phyloP scores from a whole-genome alignment of 64 coral and sea anemone species.

The Orbicella faveolata region DNA sequence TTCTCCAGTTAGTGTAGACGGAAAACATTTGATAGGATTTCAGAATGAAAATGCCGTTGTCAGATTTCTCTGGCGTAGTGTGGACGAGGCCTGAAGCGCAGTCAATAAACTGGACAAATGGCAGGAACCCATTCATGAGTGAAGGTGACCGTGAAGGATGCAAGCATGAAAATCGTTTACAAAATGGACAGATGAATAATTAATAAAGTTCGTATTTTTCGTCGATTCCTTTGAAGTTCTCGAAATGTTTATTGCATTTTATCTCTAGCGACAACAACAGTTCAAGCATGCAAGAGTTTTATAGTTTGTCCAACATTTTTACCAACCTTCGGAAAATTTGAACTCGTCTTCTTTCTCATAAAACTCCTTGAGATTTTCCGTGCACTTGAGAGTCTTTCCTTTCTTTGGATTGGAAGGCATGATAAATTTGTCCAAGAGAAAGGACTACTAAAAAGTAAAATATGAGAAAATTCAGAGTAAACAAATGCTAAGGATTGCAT shows the following conservation, averaged over 20 bases:
- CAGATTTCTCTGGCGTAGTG: too few relatives aligned
- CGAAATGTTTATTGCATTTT: too few relatives aligned
- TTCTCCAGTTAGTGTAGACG: too few relatives aligned
- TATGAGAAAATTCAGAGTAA: neutral
- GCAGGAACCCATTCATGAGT: neutral
- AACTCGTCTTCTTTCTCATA: conserved; percentile 48
- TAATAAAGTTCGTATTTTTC: too few relatives aligned
- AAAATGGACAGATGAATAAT: neutral
- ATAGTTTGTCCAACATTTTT: neutral
- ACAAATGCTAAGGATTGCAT: neutral
- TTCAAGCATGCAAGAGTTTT: neutral
- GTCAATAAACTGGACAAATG: too few relatives aligned
- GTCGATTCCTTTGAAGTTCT: too few relatives aligned
- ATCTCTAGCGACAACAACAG: too few relatives aligned
- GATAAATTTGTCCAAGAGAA: neutral
- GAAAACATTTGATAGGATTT: too few relatives aligned
- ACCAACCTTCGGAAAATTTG: conserved; percentile 35
- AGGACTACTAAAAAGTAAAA: neutral
- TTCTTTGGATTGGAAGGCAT: conserved; percentile 39
- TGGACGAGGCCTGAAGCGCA: too few relatives aligned
- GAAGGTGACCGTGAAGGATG: too few relatives aligned
- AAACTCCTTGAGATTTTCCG: conserved; percentile 37
- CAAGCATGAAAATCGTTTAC: neutral
- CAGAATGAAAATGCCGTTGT: too few relatives aligned
- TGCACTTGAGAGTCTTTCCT: conserved; percentile 14